Evolutionary conservation across 1,140 invertebrate genomes (phyloP).

Genomic region (Aphelenchoides fujianensis): DNA sequence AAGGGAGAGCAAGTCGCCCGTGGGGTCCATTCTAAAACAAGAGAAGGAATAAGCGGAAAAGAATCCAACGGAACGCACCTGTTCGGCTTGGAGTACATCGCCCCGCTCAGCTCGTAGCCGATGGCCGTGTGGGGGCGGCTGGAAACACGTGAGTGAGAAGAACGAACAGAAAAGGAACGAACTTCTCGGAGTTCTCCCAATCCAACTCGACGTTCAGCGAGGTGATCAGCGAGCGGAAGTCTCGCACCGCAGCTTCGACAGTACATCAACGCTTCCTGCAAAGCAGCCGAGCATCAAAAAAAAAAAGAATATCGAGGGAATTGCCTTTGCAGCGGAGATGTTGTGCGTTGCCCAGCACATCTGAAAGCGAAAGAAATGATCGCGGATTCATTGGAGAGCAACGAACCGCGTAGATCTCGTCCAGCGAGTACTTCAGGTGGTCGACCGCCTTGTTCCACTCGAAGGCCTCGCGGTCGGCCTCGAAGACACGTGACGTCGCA

Average conservation of each 20-base stretch:
- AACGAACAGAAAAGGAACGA: constrained; percentile 23
- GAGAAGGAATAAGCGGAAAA: background rate
- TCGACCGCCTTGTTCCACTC: background rate
- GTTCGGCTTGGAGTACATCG: background rate
- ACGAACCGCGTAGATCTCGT: background rate
- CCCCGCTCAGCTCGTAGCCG: constrained; percentile 39
- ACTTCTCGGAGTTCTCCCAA: constrained; percentile 49
- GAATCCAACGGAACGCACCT: background rate
- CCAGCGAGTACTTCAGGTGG: background rate
- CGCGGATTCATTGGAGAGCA: background rate
- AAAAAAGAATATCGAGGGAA: too few relatives aligned
- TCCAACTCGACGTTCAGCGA: constrained; percentile 40
- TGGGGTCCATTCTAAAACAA: background rate
- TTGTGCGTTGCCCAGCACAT: constrained; percentile 1
- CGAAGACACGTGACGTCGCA: background rate
- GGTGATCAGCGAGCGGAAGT: constrained; percentile 38
- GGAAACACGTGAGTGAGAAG: constrained; percentile 28
- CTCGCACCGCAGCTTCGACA: constrained; percentile 35
- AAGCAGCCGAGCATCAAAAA: too few relatives aligned
- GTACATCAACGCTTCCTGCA: constrained; percentile 46
- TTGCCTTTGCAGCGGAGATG: background rate
- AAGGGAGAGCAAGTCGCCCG: background rate
- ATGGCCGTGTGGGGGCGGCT: constrained; percentile 31
- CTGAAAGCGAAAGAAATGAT: background rate
- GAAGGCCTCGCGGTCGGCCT: background rate